Conservation (phyloP, 2,888 invertebrate species). For the Brachycybe producta region DNA sequence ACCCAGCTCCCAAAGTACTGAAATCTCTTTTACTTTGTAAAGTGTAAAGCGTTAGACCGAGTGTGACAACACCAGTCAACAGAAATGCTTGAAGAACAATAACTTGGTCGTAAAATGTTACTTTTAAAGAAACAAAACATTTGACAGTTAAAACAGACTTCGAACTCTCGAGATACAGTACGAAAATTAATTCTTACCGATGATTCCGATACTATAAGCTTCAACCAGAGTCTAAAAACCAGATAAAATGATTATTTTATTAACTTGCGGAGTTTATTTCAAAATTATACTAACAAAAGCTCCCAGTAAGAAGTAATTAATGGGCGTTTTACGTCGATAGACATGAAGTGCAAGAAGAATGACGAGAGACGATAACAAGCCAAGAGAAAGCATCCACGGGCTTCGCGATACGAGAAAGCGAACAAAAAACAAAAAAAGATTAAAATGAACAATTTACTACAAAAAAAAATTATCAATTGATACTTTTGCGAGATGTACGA, state of each 20-base stretch:
- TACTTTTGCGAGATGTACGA: slow-evolving; percentile 19
- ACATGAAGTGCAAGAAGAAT: slow-evolving; percentile 54
- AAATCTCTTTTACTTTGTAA: slow-evolving; percentile 76
- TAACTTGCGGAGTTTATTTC: neutral
- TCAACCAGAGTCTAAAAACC: slow-evolving; percentile 54
- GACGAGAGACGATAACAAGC: slow-evolving; percentile 50
- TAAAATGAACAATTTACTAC: too few relatives aligned
- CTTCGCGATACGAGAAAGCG: slow-evolving; percentile 7
- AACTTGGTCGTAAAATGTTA: slow-evolving; percentile 59
- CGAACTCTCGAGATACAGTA: too few relatives aligned
- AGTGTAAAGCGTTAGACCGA: slow-evolving; percentile 64
- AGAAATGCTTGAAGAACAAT: slow-evolving; percentile 65
- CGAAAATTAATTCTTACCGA: slow-evolving; percentile 36
- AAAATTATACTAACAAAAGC: slow-evolving; percentile 51
- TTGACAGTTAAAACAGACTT: too few relatives aligned
- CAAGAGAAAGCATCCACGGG: slow-evolving; percentile 49
- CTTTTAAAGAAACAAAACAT: slow-evolving; percentile 28
- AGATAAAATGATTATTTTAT: slow-evolving; percentile 9
- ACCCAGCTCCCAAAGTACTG: slow-evolving; percentile 62
- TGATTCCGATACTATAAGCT: slow-evolving; percentile 61
- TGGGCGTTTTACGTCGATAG: slow-evolving; percentile 61
- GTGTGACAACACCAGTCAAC: slow-evolving; percentile 59
- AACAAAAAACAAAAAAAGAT: neutral
- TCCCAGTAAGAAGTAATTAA: slow-evolving; percentile 61
- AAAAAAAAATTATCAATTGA: slow-evolving; percentile 5